Percentiles rank a stretch among this genome's conserved stretches.
phyloP scores from a whole-genome alignment of 2,797 vertebrate species.

The Tragelaphus eurycerus region DNA sequence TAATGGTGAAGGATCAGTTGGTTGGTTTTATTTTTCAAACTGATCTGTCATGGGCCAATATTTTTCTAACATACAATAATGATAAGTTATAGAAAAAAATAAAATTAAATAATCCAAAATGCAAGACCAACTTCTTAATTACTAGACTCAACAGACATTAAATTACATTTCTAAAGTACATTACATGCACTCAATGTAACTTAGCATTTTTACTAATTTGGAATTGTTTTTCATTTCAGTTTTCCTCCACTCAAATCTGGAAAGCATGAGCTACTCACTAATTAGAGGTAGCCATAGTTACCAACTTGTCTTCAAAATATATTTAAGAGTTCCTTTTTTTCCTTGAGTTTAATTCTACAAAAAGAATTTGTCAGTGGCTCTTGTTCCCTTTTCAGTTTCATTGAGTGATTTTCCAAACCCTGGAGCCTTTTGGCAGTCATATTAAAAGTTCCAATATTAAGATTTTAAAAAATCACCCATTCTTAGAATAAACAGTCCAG shows the following conservation, averaged over 20 bases:
- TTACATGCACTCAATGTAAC: neutral
- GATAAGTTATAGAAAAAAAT: neutral
- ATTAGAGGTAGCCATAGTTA: conserved; percentile 67
- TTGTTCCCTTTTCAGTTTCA: neutral
- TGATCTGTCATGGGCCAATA: neutral
- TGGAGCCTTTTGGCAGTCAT: neutral
- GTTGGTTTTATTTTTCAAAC: neutral
- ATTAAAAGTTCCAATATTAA: neutral
- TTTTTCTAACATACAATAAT: neutral
- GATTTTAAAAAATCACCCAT: neutral
- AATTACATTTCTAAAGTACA: neutral
- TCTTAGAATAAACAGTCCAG: neutral
- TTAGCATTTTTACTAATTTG: conserved; percentile 21
- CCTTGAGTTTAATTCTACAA: conserved; percentile 22
- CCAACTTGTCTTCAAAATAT: conserved; percentile 44
- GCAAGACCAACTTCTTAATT: neutral
- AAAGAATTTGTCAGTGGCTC: neutral
- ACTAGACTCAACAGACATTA: neutral
- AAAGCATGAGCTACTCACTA: conserved; percentile 41
- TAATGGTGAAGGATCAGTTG: neutral
- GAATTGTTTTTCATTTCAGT: neutral
- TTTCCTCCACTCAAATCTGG: conserved; percentile 16
- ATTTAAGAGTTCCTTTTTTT: neutral
- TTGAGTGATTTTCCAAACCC: neutral
- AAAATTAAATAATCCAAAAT: neutral